Percentiles rank a stretch among this genome's conserved stretches.
Conservation (phyloP, 2,113 vertebrate genomes). For the Aldabrachelys gigantea region DNA sequence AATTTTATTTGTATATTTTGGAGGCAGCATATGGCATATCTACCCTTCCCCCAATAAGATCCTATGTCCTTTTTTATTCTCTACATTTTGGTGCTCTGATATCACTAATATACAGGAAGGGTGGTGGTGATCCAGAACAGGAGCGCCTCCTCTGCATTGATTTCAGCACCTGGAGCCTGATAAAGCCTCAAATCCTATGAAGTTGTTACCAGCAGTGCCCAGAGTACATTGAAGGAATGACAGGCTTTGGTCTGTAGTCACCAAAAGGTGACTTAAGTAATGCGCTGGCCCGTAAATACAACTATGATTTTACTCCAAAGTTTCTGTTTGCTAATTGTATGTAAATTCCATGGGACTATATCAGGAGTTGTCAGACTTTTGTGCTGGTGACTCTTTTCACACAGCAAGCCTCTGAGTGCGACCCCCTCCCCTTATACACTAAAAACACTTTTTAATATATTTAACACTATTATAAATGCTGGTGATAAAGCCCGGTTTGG, state of each 20-base stretch:
- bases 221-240: background rate
- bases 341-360: no score
- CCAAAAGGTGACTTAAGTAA: background rate
- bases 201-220: background rate
- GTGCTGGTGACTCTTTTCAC: no score
- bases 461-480: no score
- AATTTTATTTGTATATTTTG: background rate
- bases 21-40: background rate
- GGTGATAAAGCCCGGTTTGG: no score
- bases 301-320: background rate
- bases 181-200: background rate
- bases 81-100: background rate
- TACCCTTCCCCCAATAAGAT: background rate
- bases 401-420: no score
- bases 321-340: background rate
- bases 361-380: no score
- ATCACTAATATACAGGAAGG: background rate
- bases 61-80: background rate
- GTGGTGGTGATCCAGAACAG: background rate
- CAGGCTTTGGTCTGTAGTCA: background rate
- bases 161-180: background rate
- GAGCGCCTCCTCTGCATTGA: background rate
- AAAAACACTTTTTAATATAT: no score
- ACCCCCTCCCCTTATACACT: no score
- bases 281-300: no score